Evolutionary conservation across 2,797 vertebrate species (phyloP), one percentile per base, ranked within the genome.

Genomic region (Hoplostethus atlanticus): DNA sequence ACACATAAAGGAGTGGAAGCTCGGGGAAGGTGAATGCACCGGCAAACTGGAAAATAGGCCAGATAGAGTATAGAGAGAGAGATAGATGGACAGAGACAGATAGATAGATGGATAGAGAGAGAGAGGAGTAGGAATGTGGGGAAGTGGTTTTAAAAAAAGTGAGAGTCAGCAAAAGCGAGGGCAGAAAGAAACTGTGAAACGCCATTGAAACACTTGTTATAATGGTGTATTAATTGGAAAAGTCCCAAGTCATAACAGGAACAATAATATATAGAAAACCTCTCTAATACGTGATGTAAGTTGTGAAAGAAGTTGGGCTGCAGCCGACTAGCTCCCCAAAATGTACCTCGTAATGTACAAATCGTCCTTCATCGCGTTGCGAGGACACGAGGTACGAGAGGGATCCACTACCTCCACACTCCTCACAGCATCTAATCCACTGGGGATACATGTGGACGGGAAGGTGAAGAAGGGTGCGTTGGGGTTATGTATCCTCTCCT

Each of bases 401-500:
- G 9, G 47, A 7, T 17, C 1, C 31, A 34, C 31, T 4, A 34
- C 31, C 6, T 44, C 13, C 4, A 4, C 42, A 4, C 13, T 63
- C 55, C 0, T 0, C 28, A 21, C 31, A 56, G 58, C 47, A 15
- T 62, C 59, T 42, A 68, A 64, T 51, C 25, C 42, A 13, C 28
- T 6, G 12, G 8, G 8, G 21, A 21, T 1, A 21, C 21, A 21
- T 67, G 61, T 60, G 15, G 3, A 40, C 38, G 9, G 15, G 60
- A 53, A 62, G 55, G 38, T 34, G 59, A 64, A 13, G 36, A 16
- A n/a, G 50, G 68, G 48, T 51, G 52, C 16, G 0, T 13, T 5
- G 31, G 70, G 75, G 53, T 83, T 72, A 80, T 36, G 64, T 40
- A 25, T 60, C 62, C 28, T 68, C 31, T 60, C 71, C 47, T 80